Conservation (phyloP, 1,140 invertebrate genomes). For the Aricia agestis region DNA sequence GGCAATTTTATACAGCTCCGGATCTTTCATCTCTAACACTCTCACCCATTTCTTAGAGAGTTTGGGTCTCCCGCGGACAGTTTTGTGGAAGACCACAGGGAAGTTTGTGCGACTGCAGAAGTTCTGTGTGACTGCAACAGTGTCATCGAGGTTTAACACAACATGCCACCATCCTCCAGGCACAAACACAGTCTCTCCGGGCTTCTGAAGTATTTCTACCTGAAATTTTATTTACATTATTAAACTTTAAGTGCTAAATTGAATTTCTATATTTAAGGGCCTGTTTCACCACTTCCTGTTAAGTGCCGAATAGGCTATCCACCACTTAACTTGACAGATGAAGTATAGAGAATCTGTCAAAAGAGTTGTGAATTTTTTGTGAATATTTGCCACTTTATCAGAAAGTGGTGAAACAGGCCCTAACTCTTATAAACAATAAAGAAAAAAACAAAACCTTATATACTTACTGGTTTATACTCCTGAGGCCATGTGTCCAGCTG, state of each 20-base stretch:
- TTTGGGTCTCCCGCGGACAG: constrained; percentile 95
- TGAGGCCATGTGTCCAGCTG: constrained; percentile 92
- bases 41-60: constrained; percentile 91
- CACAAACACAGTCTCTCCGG: constrained; percentile 99
- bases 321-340: too few relatives aligned
- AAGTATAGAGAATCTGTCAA: too few relatives aligned
- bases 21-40: constrained; percentile 84
- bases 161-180: constrained; percentile 99
- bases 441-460: background rate
- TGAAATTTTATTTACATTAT: constrained; percentile 45
- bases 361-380: too few relatives aligned
- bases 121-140: constrained; percentile 98
- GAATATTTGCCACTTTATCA: too few relatives aligned
- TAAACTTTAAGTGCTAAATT: background rate
- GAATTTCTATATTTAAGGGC: too few relatives aligned
- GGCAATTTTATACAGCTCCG: constrained; percentile 89
- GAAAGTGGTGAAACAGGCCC: too few relatives aligned
- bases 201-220: constrained; percentile 97
- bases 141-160: constrained; percentile 96
- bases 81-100: constrained; percentile 98
- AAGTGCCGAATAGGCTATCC: too few relatives aligned
- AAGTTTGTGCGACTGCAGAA: constrained; percentile 98
- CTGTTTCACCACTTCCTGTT: too few relatives aligned
- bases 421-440: background rate
- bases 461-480: constrained; percentile 89